Evolutionary conservation across 2,888 invertebrate species (phyloP), one percentile per base, ranked within the genome.

Genomic region (Troides aeacus): DNA sequence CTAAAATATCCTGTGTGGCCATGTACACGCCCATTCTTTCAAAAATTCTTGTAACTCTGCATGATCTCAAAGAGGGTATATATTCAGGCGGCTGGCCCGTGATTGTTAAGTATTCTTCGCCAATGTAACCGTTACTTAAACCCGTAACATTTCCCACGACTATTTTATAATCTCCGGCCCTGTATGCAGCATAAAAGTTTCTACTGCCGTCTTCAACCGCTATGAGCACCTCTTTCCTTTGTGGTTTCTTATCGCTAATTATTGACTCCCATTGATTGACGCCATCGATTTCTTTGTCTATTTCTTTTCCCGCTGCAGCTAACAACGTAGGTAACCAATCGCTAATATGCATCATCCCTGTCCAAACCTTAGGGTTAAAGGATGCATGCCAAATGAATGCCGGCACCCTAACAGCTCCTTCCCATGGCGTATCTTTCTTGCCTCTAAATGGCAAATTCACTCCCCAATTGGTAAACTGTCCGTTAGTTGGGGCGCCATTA

Each of bases 401-500:
- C 0, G 95, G 94, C 0, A 96, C 96, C 69, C 97, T 93, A 0
- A 97, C 93, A 0, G 95, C 97, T 4, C 98, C 98, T 87, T 99
- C 98, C 94, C 96, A 97, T 0, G 97, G 92, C 0, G 96, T 95
- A 75, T 94, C 93, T 86, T 98, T 98, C 83, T 96, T 96, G 23
- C 97, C 97, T 81, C 96, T 93, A 1, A 97, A 91, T 4, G 97
- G 97, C 88, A 95, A 94, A 84, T 97, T 97, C 5, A 96, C 95
- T 0, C 95, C 97, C 74, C 94, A 94, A 83, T 97, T 98, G 64
- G 93, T 90, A 78, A 96, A 95, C 60, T 94, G 82, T 0, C 97
- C 97, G 60, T 94, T 92, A 0, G 97, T 95, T 0, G 97, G 97
- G 0, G 96, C 97, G 0, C 98, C 97, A 81, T 98, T 98, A 82